Base-by-base conservation (phyloP, 2,888 invertebrate genomes). In the Chymomyza procnemis region DNA sequence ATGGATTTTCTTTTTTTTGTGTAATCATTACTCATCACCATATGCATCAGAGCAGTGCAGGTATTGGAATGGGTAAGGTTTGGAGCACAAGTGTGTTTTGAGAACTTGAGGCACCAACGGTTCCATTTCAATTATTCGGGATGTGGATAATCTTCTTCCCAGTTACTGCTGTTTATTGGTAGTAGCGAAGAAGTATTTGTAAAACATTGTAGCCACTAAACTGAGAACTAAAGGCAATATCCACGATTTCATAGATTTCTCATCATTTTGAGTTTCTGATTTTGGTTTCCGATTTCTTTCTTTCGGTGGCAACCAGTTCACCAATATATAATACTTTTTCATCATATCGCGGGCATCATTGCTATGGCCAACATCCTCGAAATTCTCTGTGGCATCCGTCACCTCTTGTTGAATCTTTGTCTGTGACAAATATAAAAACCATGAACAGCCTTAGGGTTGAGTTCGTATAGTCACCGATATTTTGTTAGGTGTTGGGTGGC, bases 291-390 rank as follows among this genome's bases (percentile, higher is more conserved):
- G 90, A 89, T 83, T 92, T 93, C 86, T 93, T 92, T 70, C 94
- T 92, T 90, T 95, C 95, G 21, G 92, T 92, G 88, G 93, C 95
- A 80, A 94, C 93, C 75, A 99, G 89, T 91, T 96, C 96, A 74
- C 99, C 99, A 82, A n/a, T n/a, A 99, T 94, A 92, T 95, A 94
- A 91, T 95, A 98, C 88, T 97, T 95, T 88, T 94, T 93, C 97
- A 99, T 97, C 93, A 99, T 93, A 88, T 97, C 96, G 90, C 98
- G 94, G 54, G 99, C 99, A 92, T 99, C 99, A 47, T 95, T 95
- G 57, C 99, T 99, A 92, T 99, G 99, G 52, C 99, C 99, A 79
- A 99, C 99, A 92, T 99, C 99, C 92, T 99, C 99, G 91, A 99
- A 99, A 14, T 96, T 94, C 91, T 98, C 99, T 26, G 97, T 97